These are phyloP conservation scores for Coelinius sp. DNA, from an alignment of 2,888 invertebrate species.

Conservation along the genomic window DNA sequence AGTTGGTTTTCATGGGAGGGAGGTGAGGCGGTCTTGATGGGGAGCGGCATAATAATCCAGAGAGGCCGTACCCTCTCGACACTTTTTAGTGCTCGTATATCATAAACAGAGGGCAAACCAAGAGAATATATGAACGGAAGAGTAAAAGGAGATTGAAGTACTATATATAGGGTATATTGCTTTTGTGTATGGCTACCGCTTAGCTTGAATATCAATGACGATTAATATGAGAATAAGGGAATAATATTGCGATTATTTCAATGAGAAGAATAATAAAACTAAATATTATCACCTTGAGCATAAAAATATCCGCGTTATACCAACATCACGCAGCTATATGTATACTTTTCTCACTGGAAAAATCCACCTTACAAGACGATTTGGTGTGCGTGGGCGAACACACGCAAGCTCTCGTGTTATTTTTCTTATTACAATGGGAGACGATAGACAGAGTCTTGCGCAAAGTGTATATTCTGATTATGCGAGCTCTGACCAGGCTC, in stretches of 20 bases:
- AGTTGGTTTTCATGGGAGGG: not conserved
- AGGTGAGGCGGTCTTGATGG: constrained; percentile 34
- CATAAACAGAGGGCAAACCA: constrained; percentile 42
- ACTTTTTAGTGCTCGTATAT: constrained; percentile 61
- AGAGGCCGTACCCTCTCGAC: constrained; percentile 50
- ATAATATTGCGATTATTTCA: too few species aligned
- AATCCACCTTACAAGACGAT: constrained; percentile 61
- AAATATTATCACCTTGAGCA: too few species aligned
- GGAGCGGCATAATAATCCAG: constrained; percentile 39
- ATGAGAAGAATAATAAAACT: too few species aligned
- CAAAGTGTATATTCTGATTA: not conserved
- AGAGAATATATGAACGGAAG: constrained; percentile 1
- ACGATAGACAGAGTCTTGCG: not conserved
- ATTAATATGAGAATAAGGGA: too few species aligned
- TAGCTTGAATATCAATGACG: too few species aligned
- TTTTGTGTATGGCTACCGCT: not conserved
- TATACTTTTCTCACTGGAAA: constrained; percentile 13
- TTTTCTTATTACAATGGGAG: constrained; percentile 12
- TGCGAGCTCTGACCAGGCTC: too few species aligned
- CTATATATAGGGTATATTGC: not conserved
- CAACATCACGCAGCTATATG: not conserved
- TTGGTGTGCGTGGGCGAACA: constrained; percentile 63
- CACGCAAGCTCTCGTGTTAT: constrained; percentile 56
- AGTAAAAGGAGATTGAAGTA: constrained; percentile 28
- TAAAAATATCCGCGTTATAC: constrained; percentile 62